A percentile compares a stretch with the other conserved stretches of the same genome.
Evolutionary conservation across 2,797 vertebrate species (phyloP).

Genomic region (Peromyscus attwateri): DNA sequence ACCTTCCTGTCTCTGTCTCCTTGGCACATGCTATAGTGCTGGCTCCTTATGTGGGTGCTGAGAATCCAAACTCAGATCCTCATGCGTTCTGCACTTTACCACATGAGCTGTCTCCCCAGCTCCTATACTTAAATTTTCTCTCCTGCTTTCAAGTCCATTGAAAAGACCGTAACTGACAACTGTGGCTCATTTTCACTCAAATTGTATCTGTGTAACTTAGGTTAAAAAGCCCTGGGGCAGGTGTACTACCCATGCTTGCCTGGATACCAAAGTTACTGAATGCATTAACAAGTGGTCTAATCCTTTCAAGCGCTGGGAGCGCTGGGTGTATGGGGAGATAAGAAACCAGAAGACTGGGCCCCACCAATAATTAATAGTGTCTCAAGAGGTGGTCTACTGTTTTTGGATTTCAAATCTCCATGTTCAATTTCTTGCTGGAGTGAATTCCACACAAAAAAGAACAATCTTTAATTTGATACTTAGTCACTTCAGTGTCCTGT

Average conservation of each 20-base stretch:
- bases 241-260: conserved; percentile 52
- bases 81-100: neutral
- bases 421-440: conserved; percentile 82
- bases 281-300: conserved; percentile 78
- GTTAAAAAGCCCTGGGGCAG: conserved; percentile 67
- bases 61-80: neutral
- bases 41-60: neutral
- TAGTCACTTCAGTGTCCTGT: conserved; percentile 78
- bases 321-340: conserved; percentile 80
- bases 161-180: conserved; percentile 64
- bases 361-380: conserved; percentile 82
- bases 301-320: conserved; percentile 80
- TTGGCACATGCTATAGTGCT: neutral
- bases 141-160: conserved; percentile 47
- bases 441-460: conserved; percentile 78
- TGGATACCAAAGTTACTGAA: conserved; percentile 68
- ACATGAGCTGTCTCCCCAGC: neutral
- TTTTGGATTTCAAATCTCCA: conserved; percentile 83
- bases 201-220: conserved; percentile 71
- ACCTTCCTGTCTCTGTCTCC: neutral
- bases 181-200: conserved; percentile 69
- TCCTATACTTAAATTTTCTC: neutral
- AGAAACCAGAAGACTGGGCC: conserved; percentile 70
- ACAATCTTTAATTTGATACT: conserved; percentile 84
- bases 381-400: conserved; percentile 81